A percentile compares a stretch with the other conserved stretches of the same genome.
Conservation (phyloP, 2,113 vertebrate genomes). For the human (Homo sapiens) region DNA sequence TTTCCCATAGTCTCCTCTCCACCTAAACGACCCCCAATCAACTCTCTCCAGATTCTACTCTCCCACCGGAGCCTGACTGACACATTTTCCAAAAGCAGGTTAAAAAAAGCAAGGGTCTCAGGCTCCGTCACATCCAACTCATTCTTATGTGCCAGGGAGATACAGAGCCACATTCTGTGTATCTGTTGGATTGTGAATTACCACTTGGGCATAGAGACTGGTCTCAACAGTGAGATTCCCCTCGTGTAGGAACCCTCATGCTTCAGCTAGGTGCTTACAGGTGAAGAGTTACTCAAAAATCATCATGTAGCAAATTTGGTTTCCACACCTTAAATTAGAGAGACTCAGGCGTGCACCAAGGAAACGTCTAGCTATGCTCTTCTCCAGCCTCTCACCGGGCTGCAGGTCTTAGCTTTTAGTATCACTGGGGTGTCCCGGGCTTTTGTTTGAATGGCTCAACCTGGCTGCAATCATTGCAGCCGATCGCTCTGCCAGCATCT, state of each 20-base stretch:
- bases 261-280: not conserved
- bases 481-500: accelerated
- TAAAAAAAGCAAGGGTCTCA: not conserved
- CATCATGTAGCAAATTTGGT: not conserved
- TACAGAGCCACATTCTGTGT: not conserved
- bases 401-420: not conserved
- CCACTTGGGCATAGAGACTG: not conserved
- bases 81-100: not conserved
- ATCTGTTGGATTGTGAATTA: not conserved
- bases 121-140: not conserved
- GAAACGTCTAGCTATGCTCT: accelerated
- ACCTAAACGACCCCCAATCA: not conserved
- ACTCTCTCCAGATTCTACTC: not conserved
- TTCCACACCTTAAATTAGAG: not conserved
- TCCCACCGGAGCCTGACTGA: too few species aligned
- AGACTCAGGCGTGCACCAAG: accelerated
- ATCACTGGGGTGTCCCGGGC: accelerated
- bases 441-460: not conserved
- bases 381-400: not conserved
- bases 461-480: not conserved
- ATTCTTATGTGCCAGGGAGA: not conserved
- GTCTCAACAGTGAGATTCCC: not conserved
- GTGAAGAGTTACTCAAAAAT: not conserved
- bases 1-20: not conserved
- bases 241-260: not conserved